These are phyloP conservation scores for Zaprionus tsacasi DNA, from an alignment of 1,140 invertebrate species.

Conservation along the genomic window DNA sequence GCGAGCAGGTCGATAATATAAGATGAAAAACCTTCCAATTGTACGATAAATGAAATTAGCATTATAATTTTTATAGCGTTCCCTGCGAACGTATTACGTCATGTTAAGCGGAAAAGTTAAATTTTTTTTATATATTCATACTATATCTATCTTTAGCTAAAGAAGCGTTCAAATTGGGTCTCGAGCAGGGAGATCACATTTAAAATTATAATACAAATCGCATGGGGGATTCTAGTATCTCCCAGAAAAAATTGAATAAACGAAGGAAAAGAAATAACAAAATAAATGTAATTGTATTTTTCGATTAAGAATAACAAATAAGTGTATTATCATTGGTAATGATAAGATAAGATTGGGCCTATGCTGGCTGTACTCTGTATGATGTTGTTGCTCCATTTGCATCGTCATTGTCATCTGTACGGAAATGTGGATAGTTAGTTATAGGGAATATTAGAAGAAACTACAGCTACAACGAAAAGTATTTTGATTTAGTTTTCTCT, in stretches of 20 bases:
- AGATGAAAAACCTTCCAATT: constrained; percentile 49
- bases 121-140: constrained; percentile 15
- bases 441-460: no score
- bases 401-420: background rate
- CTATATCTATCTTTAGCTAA: constrained; percentile 30
- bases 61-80: constrained; percentile 36
- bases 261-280: constrained; percentile 8
- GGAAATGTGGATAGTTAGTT: no score
- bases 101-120: constrained; percentile 9
- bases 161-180: constrained; percentile 2
- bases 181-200: constrained; percentile 6
- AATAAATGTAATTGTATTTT: constrained; percentile 19
- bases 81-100: constrained; percentile 1
- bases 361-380: background rate
- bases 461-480: no score
- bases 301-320: constrained; percentile 6
- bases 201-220: constrained; percentile 3
- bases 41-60: constrained; percentile 60
- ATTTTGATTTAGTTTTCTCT: no score
- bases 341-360: background rate
- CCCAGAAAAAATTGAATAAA: constrained; percentile 10
- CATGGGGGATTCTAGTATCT: background rate
- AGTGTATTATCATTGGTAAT: background rate
- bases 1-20: constrained; percentile 12
- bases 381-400: background rate